phyloP scores from a whole-genome alignment of 2,113 vertebrate species.

The Amphiprion percula region DNA sequence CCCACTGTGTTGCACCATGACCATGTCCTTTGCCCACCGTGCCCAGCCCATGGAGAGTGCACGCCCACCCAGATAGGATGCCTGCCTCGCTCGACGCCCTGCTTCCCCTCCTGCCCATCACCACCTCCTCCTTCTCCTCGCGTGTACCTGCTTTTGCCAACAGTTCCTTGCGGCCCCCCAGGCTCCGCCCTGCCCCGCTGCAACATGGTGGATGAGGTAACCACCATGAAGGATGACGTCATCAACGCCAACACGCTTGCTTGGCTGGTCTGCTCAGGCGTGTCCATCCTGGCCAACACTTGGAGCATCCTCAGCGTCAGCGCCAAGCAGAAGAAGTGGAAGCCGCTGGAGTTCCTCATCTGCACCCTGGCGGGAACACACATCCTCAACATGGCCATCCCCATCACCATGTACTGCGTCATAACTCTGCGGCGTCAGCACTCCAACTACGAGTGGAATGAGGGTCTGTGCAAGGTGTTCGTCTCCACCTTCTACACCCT shows the following conservation, averaged over 20 bases:
- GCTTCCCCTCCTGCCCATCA: slow-evolving; percentile 73
- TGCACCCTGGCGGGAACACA: slow-evolving; percentile 93
- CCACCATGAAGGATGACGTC: slow-evolving; percentile 91
- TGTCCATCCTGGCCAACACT: slow-evolving; percentile 92
- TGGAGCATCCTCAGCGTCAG: slow-evolving; percentile 95
- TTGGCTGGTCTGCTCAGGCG: slow-evolving; percentile 92
- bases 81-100: slow-evolving; percentile 63
- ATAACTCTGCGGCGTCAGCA: slow-evolving; percentile 90
- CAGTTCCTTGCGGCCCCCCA: slow-evolving; percentile 66
- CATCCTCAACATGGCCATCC: slow-evolving; percentile 93
- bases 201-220: slow-evolving; percentile 81
- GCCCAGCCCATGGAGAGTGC: slow-evolving; percentile 69
- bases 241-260: slow-evolving; percentile 91
- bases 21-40: slow-evolving; percentile 39
- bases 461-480: slow-evolving; percentile 95
- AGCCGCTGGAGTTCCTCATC: slow-evolving; percentile 93
- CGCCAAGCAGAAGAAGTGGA: slow-evolving; percentile 97
- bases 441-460: slow-evolving; percentile 92
- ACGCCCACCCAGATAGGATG: slow-evolving; percentile 78
- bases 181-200: slow-evolving; percentile 68
- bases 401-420: slow-evolving; percentile 93
- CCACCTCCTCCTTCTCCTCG: slow-evolving; percentile 77
- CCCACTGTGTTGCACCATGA: slow-evolving; percentile 45
- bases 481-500: slow-evolving; percentile 96
- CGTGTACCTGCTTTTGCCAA: slow-evolving; percentile 65